Percentiles rank a stretch among this genome's conserved stretches.
Conservation (phyloP, 1,140 invertebrate species). For the Stenopsyche tienmushanensis region DNA sequence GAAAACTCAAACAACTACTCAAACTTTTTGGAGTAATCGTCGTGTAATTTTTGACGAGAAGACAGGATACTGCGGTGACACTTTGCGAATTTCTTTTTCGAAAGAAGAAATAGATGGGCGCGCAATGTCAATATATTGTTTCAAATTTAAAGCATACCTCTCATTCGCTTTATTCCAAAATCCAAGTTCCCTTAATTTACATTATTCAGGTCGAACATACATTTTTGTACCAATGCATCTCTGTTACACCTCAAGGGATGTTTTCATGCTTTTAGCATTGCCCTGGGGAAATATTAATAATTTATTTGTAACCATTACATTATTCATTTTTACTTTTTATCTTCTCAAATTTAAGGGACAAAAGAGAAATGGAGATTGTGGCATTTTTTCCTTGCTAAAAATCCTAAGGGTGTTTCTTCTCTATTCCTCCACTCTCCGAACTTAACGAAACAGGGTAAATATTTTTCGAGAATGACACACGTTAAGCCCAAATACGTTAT, state of each 20-base stretch:
- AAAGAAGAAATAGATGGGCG: too few species aligned
- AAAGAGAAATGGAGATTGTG: background rate
- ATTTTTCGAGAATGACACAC: background rate
- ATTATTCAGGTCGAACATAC: too few species aligned
- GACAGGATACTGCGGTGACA: constrained; percentile 4
- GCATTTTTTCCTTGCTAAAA: background rate
- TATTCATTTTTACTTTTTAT: background rate
- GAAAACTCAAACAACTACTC: too few species aligned
- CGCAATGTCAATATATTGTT: too few species aligned
- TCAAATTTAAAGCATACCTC: too few species aligned
- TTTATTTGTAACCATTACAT: background rate
- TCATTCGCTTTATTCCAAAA: too few species aligned
- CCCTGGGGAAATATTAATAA: background rate
- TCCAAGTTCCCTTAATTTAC: too few species aligned
- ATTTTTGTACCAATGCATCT: too few species aligned
- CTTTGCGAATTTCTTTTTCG: constrained; percentile 1
- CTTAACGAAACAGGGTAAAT: background rate
- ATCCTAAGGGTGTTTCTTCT: background rate
- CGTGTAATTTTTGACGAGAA: too few species aligned
- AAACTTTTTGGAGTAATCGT: too few species aligned
- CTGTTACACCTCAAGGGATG: background rate
- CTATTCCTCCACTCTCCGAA: background rate
- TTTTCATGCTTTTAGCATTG: too few species aligned
- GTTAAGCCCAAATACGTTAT: background rate
- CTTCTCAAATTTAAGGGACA: background rate